Evolutionary conservation across 2,113 vertebrate genomes (phyloP).

Genomic region (Boulengeromyrus knoepffleri): DNA sequence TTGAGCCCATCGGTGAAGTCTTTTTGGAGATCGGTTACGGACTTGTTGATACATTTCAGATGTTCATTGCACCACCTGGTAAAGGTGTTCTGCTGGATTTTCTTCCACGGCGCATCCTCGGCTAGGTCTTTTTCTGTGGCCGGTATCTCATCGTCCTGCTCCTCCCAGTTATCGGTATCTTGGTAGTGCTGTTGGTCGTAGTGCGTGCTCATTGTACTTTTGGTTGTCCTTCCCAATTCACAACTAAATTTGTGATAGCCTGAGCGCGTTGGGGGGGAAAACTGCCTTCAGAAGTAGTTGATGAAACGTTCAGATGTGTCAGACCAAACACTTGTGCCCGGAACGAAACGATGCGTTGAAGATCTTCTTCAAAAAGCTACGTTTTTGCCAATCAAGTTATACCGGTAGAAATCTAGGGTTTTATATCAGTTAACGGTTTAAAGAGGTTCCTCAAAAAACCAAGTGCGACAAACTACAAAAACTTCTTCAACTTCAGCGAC

Average conservation of each 20-base stretch:
- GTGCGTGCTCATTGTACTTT: conserved; percentile 62
- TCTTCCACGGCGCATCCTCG: conserved; percentile 95
- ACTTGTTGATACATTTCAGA: conserved; percentile 80
- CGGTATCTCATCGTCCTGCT: conserved; percentile 78
- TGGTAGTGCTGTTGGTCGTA: conserved; percentile 62
- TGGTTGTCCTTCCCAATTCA: conserved; percentile 30
- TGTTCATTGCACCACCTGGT: conserved; percentile 93
- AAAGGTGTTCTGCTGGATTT: conserved; percentile 98
- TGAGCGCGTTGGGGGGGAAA: not conserved
- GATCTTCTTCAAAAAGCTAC: not conserved
- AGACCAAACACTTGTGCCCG: not conserved
- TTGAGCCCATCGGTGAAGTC: conserved; percentile 86
- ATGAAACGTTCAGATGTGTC: not conserved
- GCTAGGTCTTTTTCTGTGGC: conserved; percentile 92
- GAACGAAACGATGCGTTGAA: not conserved
- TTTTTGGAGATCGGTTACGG: conserved; percentile 76
- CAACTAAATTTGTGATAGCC: not conserved
- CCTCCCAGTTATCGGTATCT: conserved; percentile 58
- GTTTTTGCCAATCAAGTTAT: conserved; percentile 51
- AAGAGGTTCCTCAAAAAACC: not conserved
- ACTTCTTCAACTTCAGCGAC: conserved; percentile 36
- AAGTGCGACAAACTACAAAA: conserved; percentile 24
- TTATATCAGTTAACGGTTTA: conserved; percentile 37
- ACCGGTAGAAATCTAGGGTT: not conserved
- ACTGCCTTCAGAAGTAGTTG: not conserved